phyloP scores from a whole-genome alignment of 2,888 invertebrate genomes.

The Chaetoderma sp. region DNA sequence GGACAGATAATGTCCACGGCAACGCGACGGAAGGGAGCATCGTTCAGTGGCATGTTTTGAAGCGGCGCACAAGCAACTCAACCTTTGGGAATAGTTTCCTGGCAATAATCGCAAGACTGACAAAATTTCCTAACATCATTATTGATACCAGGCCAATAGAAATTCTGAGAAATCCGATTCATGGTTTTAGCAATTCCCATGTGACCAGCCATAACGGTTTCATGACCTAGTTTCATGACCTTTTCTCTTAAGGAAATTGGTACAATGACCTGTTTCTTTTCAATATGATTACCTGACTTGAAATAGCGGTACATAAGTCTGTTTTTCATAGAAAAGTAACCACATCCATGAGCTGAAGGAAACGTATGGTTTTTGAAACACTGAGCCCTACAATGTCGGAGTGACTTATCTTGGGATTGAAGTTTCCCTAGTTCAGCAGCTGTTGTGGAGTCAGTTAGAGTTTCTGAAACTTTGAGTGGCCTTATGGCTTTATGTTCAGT shows the following conservation, averaged over 20 bases:
- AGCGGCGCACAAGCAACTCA: slow-evolving; percentile 26
- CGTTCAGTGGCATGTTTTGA: slow-evolving; percentile 32
- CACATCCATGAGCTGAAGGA: slow-evolving; percentile 27
- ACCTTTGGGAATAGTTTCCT: slow-evolving; percentile 32
- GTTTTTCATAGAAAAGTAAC: too few relatives aligned
- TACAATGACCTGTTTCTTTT: too few relatives aligned
- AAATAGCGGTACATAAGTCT: too few relatives aligned
- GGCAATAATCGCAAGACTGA: slow-evolving; percentile 37
- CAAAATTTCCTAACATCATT: slow-evolving; percentile 29
- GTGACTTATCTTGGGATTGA: too few relatives aligned
- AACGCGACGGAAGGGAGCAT: slow-evolving; percentile 32
- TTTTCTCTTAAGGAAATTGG: too few relatives aligned
- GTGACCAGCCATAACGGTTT: slow-evolving; percentile 31
- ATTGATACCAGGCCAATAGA: slow-evolving; percentile 37
- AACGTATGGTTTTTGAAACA: too few relatives aligned
- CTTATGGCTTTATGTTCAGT: too few relatives aligned
- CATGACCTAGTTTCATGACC: slow-evolving; percentile 27
- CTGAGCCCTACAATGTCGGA: too few relatives aligned
- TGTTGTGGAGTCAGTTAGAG: too few relatives aligned
- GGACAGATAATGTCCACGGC: slow-evolving; percentile 44
- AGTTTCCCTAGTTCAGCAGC: too few relatives aligned
- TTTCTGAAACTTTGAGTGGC: too few relatives aligned
- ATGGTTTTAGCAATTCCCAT: slow-evolving; percentile 18
- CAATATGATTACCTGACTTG: too few relatives aligned
- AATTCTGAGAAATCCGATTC: slow-evolving; percentile 11